These are phyloP conservation scores for Muricea muricata DNA, from an alignment of 92 coral and sea anemone genomes.

Conservation along the genomic window DNA sequence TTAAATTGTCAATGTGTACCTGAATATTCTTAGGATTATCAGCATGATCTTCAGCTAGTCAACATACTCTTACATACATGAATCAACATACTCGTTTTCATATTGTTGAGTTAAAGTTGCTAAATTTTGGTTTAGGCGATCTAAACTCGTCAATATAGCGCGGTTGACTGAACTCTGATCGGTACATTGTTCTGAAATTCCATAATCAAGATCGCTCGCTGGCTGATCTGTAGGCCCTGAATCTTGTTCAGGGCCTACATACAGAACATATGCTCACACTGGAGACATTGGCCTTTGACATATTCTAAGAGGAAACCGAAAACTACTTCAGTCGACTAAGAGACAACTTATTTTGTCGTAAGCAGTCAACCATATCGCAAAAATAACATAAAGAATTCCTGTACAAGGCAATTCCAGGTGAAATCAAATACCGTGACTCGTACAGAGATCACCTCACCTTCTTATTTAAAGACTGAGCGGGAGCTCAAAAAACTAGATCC, in stretches of 20 bases:
- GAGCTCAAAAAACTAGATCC: no score
- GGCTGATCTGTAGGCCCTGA: neutral
- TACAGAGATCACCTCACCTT: neutral
- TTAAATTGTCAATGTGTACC: neutral
- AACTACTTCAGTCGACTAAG: neutral
- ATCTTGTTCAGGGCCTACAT: neutral
- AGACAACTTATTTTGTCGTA: no score
- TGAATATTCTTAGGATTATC: neutral
- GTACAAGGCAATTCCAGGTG: conserved; percentile 6
- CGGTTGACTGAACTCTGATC: neutral
- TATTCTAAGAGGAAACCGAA: neutral
- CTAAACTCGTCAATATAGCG: neutral
- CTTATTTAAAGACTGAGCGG: no score
- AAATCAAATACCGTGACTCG: neutral
- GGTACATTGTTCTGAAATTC: neutral
- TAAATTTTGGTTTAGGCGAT: neutral
- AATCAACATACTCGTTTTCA: neutral
- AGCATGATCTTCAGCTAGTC: neutral
- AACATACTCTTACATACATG: neutral
- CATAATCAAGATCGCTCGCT: no score
- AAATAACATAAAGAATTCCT: neutral
- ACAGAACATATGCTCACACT: neutral
- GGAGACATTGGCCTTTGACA: conserved; percentile 8
- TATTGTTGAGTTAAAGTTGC: neutral
- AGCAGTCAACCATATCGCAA: neutral